Evolutionary conservation across 1,140 invertebrate genomes (phyloP), one percentile per base, ranked within the genome.

Genomic region (Drosophila repleta): DNA sequence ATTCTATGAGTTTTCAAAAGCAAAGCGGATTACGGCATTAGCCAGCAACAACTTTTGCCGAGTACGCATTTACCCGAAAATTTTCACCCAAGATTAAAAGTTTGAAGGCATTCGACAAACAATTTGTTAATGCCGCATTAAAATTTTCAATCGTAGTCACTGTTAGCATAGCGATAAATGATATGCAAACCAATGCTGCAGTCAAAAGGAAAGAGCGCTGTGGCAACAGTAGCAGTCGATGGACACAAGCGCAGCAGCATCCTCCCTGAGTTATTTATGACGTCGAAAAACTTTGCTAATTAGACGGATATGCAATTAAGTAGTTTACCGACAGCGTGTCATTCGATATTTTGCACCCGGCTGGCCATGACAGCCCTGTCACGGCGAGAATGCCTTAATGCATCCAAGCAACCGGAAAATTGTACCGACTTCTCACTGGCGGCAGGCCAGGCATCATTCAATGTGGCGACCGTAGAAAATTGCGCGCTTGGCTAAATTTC

Each of bases 1-100:
- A 52, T 87, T 87, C 75, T 72, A 76, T 87, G 79, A 79, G 73
- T 88, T 87, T 87, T 61, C 78, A 76, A 82, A 79, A 53, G 57
- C 57, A 74, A 88, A 88, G 88, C 83, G 68, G 83, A 88, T 87
- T 82, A 88, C 43, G 68, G 81, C 66, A 77, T 84, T 63, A 79
- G 72, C 45, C 39, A 51, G 48, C 24, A 53, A 46, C 53, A 77
- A 58, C 55, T 68, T 77, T 75, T 41, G 39, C 35, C 24, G 18
- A 43, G 43, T 58, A 66, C 52, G 15, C 37, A 51, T 49, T 24
- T 45, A 4, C 24, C 48, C 8, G n/a, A 35, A 35, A 35, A 11
- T 35, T 11, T 35, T 35, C 39, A 43, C 39, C 8, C 17, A 41
- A n/a, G 17, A 15, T 17, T 17, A 43, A 43, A 43, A 43, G 15